These are phyloP conservation scores for Eupithecia abbreviata DNA, from an alignment of 2,888 invertebrate genomes.

Conservation along the genomic window DNA sequence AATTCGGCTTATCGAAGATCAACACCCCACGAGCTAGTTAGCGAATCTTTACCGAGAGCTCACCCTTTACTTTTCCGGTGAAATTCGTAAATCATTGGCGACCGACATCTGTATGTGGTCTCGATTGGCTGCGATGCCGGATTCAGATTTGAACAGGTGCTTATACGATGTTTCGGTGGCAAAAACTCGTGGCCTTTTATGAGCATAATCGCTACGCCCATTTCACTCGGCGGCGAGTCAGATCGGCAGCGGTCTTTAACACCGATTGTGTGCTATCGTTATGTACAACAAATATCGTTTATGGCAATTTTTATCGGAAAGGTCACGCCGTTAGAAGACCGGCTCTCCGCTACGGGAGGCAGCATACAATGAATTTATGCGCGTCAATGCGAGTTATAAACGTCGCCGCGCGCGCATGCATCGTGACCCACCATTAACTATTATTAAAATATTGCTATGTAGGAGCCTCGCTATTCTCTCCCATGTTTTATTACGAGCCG, in stretches of 20 bases:
- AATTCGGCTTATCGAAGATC: conserved; percentile 80
- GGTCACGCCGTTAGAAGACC: conserved; percentile 55
- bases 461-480: conserved; percentile 78
- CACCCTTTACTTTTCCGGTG: conserved; percentile 52
- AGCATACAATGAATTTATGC: conserved; percentile 72
- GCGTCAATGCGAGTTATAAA: conserved; percentile 80
- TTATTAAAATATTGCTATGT: conserved; percentile 82
- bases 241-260: conserved; percentile 45
- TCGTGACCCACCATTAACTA: conserved; percentile 81
- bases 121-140: conserved; percentile 62
- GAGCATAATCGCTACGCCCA: conserved; percentile 61
- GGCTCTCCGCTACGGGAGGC: conserved; percentile 64
- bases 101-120: conserved; percentile 76
- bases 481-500: conserved; percentile 77
- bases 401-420: conserved; percentile 74
- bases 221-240: conserved; percentile 60
- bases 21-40: conserved; percentile 79
- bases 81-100: conserved; percentile 67
- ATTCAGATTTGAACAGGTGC: conserved; percentile 67
- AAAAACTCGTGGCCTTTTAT: conserved; percentile 65
- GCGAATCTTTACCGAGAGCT: conserved; percentile 61
- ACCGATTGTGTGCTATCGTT: conserved; percentile 31
- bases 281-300: conserved; percentile 53
- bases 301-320: conserved; percentile 62
- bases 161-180: conserved; percentile 64